Evolutionary conservation across 2,888 invertebrate genomes (phyloP).

Genomic region (Ypsolopha sequella): DNA sequence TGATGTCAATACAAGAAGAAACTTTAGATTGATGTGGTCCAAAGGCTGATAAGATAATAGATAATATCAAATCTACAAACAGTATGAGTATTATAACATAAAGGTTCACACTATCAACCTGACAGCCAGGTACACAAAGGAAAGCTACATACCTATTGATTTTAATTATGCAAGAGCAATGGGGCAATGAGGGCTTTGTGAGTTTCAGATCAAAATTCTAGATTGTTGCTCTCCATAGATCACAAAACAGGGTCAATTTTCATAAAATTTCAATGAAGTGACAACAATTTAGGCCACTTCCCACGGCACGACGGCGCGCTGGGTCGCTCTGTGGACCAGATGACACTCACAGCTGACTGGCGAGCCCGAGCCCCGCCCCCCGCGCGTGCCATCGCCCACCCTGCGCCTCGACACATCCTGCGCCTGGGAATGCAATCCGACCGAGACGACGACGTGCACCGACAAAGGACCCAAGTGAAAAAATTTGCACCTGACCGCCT

Average conservation of each 20-base stretch:
- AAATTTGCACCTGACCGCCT: neutral
- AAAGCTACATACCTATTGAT: neutral
- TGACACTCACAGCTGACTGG: slow-evolving; percentile 67
- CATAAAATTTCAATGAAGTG: slow-evolving; percentile 33
- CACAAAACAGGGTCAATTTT: slow-evolving; percentile 16
- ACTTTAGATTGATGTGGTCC: neutral
- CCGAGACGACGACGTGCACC: slow-evolving; percentile 19
- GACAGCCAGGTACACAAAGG: neutral
- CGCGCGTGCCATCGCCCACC: slow-evolving; percentile 23
- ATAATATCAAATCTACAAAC: neutral
- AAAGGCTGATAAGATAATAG: neutral
- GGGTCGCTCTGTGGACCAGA: slow-evolving; percentile 25
- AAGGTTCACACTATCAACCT: neutral
- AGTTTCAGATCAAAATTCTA: slow-evolving; percentile 9
- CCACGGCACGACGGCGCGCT: slow-evolving; percentile 29
- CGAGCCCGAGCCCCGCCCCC: slow-evolving; percentile 23
- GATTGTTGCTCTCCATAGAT: slow-evolving; percentile 16
- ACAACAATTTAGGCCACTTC: slow-evolving; percentile 56
- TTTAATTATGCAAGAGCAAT: neutral
- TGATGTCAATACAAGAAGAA: slow-evolving; percentile 4
- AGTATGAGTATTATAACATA: neutral
- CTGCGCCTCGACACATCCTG: slow-evolving; percentile 25
- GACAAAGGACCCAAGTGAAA: slow-evolving; percentile 8
- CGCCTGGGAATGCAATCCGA: slow-evolving; percentile 31
- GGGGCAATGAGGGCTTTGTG: neutral